Base-by-base conservation (phyloP, 2,888 invertebrate genomes). In the Sarcophaga rosellei region DNA sequence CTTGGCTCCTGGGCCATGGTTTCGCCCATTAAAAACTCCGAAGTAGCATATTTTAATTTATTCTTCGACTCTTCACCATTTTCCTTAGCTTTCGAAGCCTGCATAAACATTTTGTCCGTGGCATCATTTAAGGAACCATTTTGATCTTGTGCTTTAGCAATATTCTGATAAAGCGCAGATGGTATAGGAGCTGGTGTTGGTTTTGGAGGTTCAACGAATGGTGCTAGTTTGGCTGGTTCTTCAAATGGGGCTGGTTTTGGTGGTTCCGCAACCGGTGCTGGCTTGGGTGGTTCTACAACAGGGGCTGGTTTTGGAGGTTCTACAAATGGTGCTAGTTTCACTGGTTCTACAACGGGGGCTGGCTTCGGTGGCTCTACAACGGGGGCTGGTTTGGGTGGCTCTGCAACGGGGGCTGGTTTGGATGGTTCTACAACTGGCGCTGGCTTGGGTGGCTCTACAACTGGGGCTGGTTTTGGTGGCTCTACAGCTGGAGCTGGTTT, bases 21-120 rank as follows among this genome's bases (percentile, higher is more conserved):
- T 91, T 93, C 93, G 77, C 90, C 90, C 73, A 89, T 90, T 59
- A 93, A 90, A 76, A 93, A 93, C 45, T 92, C 91, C 63, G 88
- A 89, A 72, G 92, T 93, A 79, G 92, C 92, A 88, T 91, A 91
- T 89, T 92, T 92, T 4, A 91, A 70, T 87, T 92, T 90, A 72
- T 90, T 85, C 63, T 86, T 90, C 23, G 88, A 85, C 4, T 53
- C 75, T 20, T 92, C 91, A 11, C 90, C 89, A 65, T 90, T 89
- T 86, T 92, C 92, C 76, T 89, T 87, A 4, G 89, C 88, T 74
- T 88, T 89, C 1, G 89, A 88, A 8, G 88, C 88, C 53, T 89
- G 91, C 76, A 90, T 90, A 1, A 91, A 85, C 78, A 92, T 91
- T 47, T 89, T 88, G 80, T 92, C 92, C 47, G 90, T 61, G 23